These are phyloP conservation scores for Drosophila simulans DNA, from an alignment of 1,140 invertebrate genomes.

Conservation along the genomic window DNA sequence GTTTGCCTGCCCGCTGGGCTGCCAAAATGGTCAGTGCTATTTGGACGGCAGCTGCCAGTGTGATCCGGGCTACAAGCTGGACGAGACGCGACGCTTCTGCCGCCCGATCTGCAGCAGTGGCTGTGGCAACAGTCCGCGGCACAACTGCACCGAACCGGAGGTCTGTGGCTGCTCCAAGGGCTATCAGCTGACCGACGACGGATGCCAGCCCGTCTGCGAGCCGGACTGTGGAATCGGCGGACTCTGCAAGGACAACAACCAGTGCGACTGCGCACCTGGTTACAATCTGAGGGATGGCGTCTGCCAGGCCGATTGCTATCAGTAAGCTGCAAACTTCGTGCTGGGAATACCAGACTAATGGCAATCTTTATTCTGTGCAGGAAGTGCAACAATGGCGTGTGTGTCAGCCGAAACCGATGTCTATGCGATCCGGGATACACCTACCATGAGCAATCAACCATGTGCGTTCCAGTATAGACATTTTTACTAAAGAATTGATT, in stretches of 20 bases:
- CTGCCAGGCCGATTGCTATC: constrained; percentile 77
- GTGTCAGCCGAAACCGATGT: constrained; percentile 73
- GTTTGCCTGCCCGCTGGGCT: constrained; percentile 74
- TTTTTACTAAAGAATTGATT: too few species aligned
- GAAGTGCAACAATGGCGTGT: constrained; percentile 76
- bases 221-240: constrained; percentile 79
- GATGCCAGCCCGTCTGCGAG: constrained; percentile 71
- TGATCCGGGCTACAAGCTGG: constrained; percentile 87
- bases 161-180: constrained; percentile 74
- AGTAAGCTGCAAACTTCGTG: constrained; percentile 52
- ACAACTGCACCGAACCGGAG: constrained; percentile 81
- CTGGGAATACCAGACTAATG: background rate
- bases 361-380: constrained; percentile 23
- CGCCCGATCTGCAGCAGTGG: constrained; percentile 84
- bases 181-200: constrained; percentile 67
- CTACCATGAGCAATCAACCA: constrained; percentile 78
- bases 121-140: constrained; percentile 72
- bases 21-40: constrained; percentile 85
- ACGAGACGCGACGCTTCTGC: constrained; percentile 85
- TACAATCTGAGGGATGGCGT: constrained; percentile 65
- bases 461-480: constrained; percentile 72
- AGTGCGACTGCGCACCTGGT: constrained; percentile 67
- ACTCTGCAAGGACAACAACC: constrained; percentile 63
- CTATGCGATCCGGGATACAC: constrained; percentile 75
- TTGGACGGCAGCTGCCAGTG: constrained; percentile 86